phyloP scores from a whole-genome alignment of 1,140 invertebrate species.

The Chelonus insularis region DNA sequence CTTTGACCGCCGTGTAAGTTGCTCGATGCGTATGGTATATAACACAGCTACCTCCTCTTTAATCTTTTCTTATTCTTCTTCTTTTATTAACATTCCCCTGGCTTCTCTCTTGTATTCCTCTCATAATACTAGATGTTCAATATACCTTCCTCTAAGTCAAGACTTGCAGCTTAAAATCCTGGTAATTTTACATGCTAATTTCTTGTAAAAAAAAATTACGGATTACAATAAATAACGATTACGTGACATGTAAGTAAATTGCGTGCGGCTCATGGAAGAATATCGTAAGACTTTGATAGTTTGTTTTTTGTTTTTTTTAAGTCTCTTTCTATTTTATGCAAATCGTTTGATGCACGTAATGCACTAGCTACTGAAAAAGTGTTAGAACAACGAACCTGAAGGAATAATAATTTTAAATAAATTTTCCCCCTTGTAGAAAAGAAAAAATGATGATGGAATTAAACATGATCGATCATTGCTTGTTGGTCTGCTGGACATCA shows the following conservation, averaged over 20 bases:
- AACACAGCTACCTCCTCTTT: neutral
- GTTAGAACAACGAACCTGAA: no score
- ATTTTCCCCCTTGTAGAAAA: no score
- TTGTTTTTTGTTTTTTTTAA: no score
- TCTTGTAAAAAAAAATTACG: constrained; percentile 26
- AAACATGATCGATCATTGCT: no score
- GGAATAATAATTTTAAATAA: no score
- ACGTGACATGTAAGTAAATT: constrained; percentile 11
- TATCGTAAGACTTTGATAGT: no score
- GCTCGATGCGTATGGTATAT: no score
- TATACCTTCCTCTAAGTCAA: constrained; percentile 24
- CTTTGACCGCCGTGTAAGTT: neutral
- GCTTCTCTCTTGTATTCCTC: neutral
- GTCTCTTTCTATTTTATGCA: no score
- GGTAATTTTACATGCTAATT: constrained; percentile 43
- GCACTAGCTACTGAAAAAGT: no score
- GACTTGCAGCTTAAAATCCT: neutral
- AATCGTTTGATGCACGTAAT: no score
- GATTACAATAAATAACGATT: constrained; percentile 46
- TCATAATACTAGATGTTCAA: constrained; percentile 12
- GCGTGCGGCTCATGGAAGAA: neutral
- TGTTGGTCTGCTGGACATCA: no score
- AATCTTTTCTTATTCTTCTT: neutral
- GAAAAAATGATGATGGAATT: no score
- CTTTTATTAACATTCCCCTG: neutral